A percentile compares a stretch with the other conserved stretches of the same genome.
phyloP scores from a whole-genome alignment of 2,113 vertebrate genomes.

The Paradisaea rubra region DNA sequence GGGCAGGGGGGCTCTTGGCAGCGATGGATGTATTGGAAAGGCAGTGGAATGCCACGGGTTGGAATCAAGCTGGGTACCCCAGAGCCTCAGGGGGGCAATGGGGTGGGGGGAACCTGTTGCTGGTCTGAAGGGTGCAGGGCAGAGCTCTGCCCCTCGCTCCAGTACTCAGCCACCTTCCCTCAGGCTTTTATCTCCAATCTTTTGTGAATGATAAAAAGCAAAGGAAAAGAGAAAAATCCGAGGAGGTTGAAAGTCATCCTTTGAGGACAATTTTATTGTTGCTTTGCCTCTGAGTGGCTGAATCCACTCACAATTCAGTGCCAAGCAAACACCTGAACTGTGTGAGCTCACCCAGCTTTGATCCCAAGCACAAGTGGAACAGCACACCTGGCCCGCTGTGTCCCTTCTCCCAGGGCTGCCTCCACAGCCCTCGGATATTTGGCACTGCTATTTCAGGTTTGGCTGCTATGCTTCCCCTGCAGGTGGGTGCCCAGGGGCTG shows the following conservation, averaged over 20 bases:
- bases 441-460: rapidly evolving
- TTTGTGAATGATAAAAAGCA: neutral
- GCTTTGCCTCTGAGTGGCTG: neutral
- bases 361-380: rapidly evolving
- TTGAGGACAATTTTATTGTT: neutral
- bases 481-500: neutral
- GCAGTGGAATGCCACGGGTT: rapidly evolving
- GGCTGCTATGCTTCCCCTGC: rapidly evolving
- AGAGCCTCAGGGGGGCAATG: rapidly evolving
- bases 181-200: neutral
- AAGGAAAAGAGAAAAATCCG: neutral
- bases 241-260: neutral
- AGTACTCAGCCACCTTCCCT: neutral
- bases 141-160: neutral
- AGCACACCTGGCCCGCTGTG: rapidly evolving
- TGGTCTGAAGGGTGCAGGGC: rapidly evolving
- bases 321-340: neutral
- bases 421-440: rapidly evolving
- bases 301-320: neutral
- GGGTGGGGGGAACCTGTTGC: neutral
- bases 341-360: neutral
- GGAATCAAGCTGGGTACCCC: rapidly evolving
- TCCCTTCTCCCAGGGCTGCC: neutral
- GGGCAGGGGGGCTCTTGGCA: neutral
- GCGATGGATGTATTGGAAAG: rapidly evolving